Evolutionary conservation across 2,888 invertebrate species (phyloP), one percentile per base, ranked within the genome.

Genomic region (Phyto melanocephala): DNA sequence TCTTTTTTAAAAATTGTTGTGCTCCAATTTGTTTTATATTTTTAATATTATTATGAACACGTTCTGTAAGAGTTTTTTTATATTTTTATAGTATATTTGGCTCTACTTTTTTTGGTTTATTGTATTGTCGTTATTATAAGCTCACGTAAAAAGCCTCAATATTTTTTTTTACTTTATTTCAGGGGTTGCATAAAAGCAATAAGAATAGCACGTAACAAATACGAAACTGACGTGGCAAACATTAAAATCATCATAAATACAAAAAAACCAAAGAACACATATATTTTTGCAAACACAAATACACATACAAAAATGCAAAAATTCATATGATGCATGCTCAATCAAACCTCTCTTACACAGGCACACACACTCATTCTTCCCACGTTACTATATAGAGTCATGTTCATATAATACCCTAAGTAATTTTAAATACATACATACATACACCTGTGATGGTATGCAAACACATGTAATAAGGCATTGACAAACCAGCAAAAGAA

Each of bases 161-260:
- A 60, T 63, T 1, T 56, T 13, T 13, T 56, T 17, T 58, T n/a
- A n/a, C n/a, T n/a, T 8, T 40, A 40, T 45, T 42, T 45, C 6
- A 63, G 40, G 52, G 28, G 13, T 1, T 5, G 42, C 20, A 13
- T 37, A 74, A 74, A 74, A 17, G 67, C 72, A 79, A 79, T 72
- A 79, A 42, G 67, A 50, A 17, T 45, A 52, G 58, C 82, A 82
- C 82, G 82, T 82, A 82, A 71, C 75, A 70, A 70, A 67, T 82
- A 75, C 65, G 75, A 79, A 79, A 75, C 65, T 79, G 79, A 82
- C 82, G 82, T 79, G 82, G 78, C 82, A 79, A 79, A 82, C 79
- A 79, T 78, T 75, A 78, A 82, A 82, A 58, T 71, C 71, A 82
- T 81, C 77, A 77, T 52, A 71, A 22, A 78, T 47, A 37, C 37